Conservation (phyloP, 2,797 vertebrate genomes). For the Poeciliopsis presidionis region DNA sequence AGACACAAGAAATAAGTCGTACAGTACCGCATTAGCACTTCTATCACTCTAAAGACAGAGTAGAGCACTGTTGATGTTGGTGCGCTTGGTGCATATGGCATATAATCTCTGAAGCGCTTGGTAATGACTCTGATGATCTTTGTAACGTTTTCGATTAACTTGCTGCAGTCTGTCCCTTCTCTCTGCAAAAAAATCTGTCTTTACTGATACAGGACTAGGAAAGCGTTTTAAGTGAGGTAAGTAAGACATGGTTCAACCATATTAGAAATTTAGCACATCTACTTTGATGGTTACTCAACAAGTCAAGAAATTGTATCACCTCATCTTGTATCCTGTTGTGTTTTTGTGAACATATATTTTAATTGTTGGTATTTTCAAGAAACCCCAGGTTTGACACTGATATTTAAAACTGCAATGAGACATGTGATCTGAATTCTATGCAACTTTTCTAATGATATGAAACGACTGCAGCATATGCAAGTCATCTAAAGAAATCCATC, state of each 20-base stretch:
- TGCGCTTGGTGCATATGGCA: constrained; percentile 9
- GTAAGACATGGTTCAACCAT: constrained; percentile 22
- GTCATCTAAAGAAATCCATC: constrained; percentile 17
- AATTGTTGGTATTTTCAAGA: not conserved
- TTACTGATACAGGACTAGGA: constrained; percentile 38
- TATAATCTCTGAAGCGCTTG: constrained; percentile 41
- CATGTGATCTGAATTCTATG: not conserved
- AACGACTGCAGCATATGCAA: not conserved
- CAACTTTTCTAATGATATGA: not conserved
- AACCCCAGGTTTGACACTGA: not conserved
- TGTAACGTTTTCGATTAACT: constrained; percentile 59
- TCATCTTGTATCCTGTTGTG: not conserved
- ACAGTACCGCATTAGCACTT: constrained; percentile 39
- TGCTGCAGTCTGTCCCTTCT: constrained; percentile 19
- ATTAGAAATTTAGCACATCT: not conserved
- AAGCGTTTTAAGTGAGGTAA: constrained; percentile 44
- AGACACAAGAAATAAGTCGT: constrained; percentile 22
- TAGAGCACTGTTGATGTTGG: constrained; percentile 28
- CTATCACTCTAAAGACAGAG: constrained; percentile 30
- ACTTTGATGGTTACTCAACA: not conserved
- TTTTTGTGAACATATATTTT: not conserved
- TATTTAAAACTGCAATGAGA: not conserved
- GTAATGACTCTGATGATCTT: constrained; percentile 55
- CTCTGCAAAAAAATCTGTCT: constrained; percentile 12
- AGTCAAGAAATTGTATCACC: not conserved